These are phyloP conservation scores for Eumeta japonica DNA, from an alignment of 1,140 invertebrate genomes.

Conservation along the genomic window DNA sequence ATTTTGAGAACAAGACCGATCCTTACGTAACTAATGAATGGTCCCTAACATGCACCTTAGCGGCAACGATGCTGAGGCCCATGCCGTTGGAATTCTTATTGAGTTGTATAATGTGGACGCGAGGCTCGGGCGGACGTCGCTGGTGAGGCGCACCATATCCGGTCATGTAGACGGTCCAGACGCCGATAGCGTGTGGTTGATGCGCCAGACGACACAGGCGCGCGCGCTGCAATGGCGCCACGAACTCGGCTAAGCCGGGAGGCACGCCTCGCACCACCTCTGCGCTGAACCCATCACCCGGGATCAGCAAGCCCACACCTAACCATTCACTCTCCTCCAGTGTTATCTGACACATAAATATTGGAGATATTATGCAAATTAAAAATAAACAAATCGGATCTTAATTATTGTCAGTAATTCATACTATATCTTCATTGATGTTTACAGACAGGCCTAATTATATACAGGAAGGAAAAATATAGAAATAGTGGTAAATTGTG, in stretches of 20 bases:
- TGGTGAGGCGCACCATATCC: slow-evolving; percentile 59
- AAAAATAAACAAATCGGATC: too few relatives aligned
- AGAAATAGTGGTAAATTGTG: too few relatives aligned
- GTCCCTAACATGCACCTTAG: too few relatives aligned
- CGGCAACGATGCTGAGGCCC: slow-evolving; percentile 91
- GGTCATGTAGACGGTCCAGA: slow-evolving; percentile 94
- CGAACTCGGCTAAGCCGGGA: slow-evolving; percentile 87
- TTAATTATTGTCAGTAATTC: too few relatives aligned
- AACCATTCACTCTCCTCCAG: slow-evolving; percentile 85
- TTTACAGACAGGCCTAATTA: too few relatives aligned
- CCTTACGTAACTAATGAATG: too few relatives aligned
- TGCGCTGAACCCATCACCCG: slow-evolving; percentile 97
- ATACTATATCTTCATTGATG: too few relatives aligned
- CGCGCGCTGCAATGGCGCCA: slow-evolving; percentile 81
- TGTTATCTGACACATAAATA: slow-evolving; percentile 30
- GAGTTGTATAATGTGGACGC: slow-evolving; percentile 83
- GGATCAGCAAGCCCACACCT: slow-evolving; percentile 86
- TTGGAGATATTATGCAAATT: too few relatives aligned
- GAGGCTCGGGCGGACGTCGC: slow-evolving; percentile 57
- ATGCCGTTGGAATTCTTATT: slow-evolving; percentile 90
- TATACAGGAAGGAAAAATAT: too few relatives aligned
- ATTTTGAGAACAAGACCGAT: too few relatives aligned
- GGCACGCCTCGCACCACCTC: slow-evolving; percentile 92
- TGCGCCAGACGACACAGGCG: slow-evolving; percentile 86
- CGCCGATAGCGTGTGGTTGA: slow-evolving; percentile 86